Conservation (phyloP, 2,797 vertebrate species). For the Enteromius unitaeniatus region DNA sequence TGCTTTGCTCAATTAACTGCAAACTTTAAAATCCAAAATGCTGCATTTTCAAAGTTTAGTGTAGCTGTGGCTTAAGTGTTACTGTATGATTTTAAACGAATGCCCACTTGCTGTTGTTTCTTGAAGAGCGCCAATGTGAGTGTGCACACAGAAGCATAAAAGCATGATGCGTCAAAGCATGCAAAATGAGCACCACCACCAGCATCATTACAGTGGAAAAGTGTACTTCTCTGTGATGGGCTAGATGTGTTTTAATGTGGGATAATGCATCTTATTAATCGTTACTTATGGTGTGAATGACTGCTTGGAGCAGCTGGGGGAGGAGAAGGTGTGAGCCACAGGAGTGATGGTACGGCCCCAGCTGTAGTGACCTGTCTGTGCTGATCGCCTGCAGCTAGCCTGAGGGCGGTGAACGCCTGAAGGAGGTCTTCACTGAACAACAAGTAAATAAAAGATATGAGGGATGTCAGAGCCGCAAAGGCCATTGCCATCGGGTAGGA, state of each 20-base stretch:
- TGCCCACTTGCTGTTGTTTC: neutral
- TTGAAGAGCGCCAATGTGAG: neutral
- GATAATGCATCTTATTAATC: neutral
- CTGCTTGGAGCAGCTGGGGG: conserved; percentile 30
- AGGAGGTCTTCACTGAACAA: conserved; percentile 62
- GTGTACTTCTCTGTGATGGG: conserved; percentile 22
- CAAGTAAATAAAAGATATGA: conserved; percentile 66
- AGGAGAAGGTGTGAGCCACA: conserved; percentile 39
- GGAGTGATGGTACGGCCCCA: conserved; percentile 35
- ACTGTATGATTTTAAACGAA: neutral
- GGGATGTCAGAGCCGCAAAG: conserved; percentile 55
- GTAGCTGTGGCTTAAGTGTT: neutral
- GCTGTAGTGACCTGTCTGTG: conserved; percentile 50
- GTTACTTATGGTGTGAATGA: conserved; percentile 19
- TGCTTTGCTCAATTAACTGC: neutral
- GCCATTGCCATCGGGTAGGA: conserved; percentile 47
- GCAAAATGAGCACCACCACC: neutral
- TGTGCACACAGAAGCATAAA: too few species aligned
- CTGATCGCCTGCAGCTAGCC: conserved; percentile 62
- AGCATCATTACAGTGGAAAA: neutral
- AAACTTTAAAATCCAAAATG: neutral
- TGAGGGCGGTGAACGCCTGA: conserved; percentile 59
- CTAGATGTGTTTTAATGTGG: conserved; percentile 38
- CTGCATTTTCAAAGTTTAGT: neutral
- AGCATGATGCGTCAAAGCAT: too few species aligned